These are phyloP conservation scores for Cercocebus atys DNA, from an alignment of 2,113 vertebrate species.

Conservation along the genomic window DNA sequence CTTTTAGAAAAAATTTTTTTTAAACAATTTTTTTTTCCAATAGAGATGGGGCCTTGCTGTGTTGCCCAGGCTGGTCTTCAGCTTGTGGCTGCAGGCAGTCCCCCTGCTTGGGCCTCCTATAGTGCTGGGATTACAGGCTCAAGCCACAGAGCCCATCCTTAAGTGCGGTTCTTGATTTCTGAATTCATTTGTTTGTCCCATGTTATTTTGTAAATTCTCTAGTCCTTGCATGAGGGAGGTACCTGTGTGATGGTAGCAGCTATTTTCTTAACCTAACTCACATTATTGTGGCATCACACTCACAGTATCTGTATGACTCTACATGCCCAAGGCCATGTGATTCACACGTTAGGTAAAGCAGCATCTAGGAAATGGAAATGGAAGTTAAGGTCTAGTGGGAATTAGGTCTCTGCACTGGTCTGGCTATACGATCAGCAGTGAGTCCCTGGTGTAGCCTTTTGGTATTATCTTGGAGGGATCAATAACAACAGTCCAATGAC, in stretches of 20 bases:
- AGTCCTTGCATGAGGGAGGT: background rate
- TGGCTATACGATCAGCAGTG: background rate
- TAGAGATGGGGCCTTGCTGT: no score
- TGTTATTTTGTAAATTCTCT: background rate
- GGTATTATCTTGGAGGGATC: background rate
- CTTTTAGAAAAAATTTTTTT: fast-evolving
- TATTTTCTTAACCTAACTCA: background rate
- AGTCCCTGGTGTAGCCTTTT: background rate
- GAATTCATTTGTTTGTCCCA: background rate
- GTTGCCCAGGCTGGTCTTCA: no score
- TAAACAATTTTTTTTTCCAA: no score
- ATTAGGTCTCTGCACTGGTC: background rate
- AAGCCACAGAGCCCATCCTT: background rate
- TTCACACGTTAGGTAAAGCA: background rate
- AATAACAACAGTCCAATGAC: background rate
- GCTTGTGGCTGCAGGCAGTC: no score
- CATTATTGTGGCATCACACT: background rate
- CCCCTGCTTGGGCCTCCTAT: no score
- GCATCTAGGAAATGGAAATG: background rate
- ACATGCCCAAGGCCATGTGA: background rate
- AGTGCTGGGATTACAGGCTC: no score
- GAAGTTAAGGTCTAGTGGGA: background rate
- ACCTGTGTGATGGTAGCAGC: background rate
- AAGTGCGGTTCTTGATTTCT: background rate
- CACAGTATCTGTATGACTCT: background rate